Evolutionary conservation across 2,888 invertebrate genomes (phyloP).

Genomic region (Microctonus brassicae): DNA sequence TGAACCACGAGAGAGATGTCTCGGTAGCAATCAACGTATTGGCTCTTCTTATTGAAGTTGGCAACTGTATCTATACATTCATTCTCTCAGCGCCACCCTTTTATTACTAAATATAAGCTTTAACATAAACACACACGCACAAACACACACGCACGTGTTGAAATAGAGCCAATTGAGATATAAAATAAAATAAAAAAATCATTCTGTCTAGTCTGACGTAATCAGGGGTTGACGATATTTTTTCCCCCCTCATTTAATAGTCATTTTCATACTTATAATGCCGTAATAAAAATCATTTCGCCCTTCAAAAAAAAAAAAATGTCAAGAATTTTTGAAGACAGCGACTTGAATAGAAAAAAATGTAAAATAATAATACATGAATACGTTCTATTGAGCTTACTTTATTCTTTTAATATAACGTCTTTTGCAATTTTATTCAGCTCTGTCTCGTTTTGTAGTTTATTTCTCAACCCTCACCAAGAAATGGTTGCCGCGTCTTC

Average conservation of each 20-base stretch:
- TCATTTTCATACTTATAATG: background rate
- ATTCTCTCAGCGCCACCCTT: slow-evolving; percentile 37
- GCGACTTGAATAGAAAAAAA: too few species aligned
- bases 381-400: too few species aligned
- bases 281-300: background rate
- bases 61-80: slow-evolving; percentile 46
- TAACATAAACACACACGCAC: background rate
- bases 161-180: background rate
- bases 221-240: slow-evolving; percentile 6
- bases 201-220: background rate
- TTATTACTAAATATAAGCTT: slow-evolving; percentile 45
- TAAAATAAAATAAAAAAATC: background rate
- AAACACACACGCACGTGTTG: background rate
- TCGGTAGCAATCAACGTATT: slow-evolving; percentile 63
- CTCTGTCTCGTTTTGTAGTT: slow-evolving; percentile 34
- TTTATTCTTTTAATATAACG: slow-evolving; percentile 52
- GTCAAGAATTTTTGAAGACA: too few species aligned
- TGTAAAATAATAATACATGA: too few species aligned
- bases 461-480: slow-evolving; percentile 25
- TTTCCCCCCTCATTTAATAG: slow-evolving; percentile 37
- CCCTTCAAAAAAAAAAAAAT: slow-evolving; percentile 38
- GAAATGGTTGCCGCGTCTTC: slow-evolving; percentile 14
- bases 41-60: slow-evolving; percentile 64
- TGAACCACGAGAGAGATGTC: slow-evolving; percentile 51
- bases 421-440: slow-evolving; percentile 47